A percentile compares a stretch with the other conserved stretches of the same genome.
Conservation (phyloP, 2,797 vertebrate species). For the Enteromius thamalakanensis region DNA sequence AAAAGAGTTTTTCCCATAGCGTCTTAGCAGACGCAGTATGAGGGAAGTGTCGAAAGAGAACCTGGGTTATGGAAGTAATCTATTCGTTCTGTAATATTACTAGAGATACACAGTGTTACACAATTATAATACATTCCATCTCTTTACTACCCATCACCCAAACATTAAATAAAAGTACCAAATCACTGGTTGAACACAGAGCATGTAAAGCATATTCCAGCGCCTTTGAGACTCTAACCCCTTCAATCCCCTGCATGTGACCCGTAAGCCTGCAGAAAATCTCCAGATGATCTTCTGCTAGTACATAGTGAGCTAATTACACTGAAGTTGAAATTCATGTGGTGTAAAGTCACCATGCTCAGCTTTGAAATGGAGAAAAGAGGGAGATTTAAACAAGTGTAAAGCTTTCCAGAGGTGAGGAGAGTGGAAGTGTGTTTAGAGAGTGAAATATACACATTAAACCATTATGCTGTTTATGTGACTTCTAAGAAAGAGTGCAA, state of each 20-base stretch:
- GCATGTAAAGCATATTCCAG: slow-evolving; percentile 7
- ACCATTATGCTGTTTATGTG: not conserved
- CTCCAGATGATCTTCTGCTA: slow-evolving; percentile 84
- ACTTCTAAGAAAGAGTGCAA: slow-evolving; percentile 1
- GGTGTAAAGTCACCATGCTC: slow-evolving; percentile 75
- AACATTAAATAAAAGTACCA: slow-evolving; percentile 18
- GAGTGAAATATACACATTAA: not conserved
- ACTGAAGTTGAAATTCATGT: slow-evolving; percentile 80
- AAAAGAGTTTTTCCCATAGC: too few species aligned
- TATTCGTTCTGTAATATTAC: not conserved
- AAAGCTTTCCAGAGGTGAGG: slow-evolving; percentile 11
- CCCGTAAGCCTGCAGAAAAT: slow-evolving; percentile 87
- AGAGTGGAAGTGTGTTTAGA: slow-evolving; percentile 4
- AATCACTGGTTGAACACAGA: slow-evolving; percentile 25
- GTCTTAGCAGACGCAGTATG: too few species aligned
- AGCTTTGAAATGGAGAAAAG: slow-evolving; percentile 60
- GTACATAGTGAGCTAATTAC: slow-evolving; percentile 85
- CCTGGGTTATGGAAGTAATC: too few species aligned
- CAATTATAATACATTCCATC: not conserved
- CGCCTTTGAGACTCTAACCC: slow-evolving; percentile 55
- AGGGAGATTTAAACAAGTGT: slow-evolving; percentile 22
- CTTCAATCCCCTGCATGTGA: slow-evolving; percentile 89
- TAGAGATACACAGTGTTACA: not conserved
- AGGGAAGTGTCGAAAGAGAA: too few species aligned
- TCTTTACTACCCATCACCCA: not conserved